Base-by-base conservation (phyloP, 2,888 invertebrate species). In the Hemithea aestivaria region DNA sequence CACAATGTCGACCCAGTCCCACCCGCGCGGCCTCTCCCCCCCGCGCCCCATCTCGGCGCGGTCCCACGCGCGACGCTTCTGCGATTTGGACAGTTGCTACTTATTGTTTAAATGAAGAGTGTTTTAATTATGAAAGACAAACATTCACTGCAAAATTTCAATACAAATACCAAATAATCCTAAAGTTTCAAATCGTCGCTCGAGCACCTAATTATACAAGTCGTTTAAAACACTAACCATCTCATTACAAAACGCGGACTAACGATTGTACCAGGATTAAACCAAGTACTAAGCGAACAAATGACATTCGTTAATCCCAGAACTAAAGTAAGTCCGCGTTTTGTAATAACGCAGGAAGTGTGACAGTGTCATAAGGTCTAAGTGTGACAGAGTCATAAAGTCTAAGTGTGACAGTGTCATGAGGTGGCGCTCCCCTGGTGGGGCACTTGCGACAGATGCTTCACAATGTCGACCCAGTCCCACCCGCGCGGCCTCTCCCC, bases 401-500 rank as follows among this genome's bases (percentile, higher is more conserved):
- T 16, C 3, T 16, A 16, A 20, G 10, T 9, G n/a, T 7, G 9
- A 35, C 22, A 25, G 27, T 66, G 73, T 78, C 78, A 80, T 64
- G 81, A 79, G 3, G 65, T 40, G 0, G 48, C 10, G n/a, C 47
- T 30, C 0, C 76, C 67, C 7, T 67, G 67, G 40, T 82, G 78
- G 0, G 83, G 82, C 0, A 62, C 84, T 22, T 97, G 97, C 6
- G 96, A 95, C 40, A 98, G 89, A 83, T 98, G 98, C 75, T 96
- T 96, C n/a, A 98, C 93, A 46, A 98, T 91, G 69, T 98, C 98
- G 6, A 98, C 92, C 98, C 98, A 98, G 83, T 98, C 92, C 91
- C 93, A 96, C 0, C 98, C 98, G 16, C 98, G 85, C 0, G 95
- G 94, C 50, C 90, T 91, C 66, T 97, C 97, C 0, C 96, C 97